Evolutionary conservation across 2,888 invertebrate genomes (phyloP).

Genomic region (Ischnus inquisitorius): DNA sequence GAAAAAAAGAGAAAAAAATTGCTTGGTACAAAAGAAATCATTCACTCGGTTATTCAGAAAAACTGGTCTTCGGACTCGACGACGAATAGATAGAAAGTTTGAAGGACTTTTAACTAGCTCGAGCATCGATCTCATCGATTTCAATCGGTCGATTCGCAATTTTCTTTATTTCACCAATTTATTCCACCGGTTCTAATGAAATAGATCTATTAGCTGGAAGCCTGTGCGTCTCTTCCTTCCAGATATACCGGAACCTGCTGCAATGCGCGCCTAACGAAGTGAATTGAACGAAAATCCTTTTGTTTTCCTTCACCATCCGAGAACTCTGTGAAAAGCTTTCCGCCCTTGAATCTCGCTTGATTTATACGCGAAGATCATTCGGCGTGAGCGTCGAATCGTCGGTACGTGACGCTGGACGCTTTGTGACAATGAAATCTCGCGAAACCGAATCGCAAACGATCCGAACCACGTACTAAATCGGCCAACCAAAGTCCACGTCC

Average conservation of each 20-base stretch:
- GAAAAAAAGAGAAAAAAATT: slow-evolving; percentile 11
- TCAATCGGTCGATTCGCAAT: slow-evolving; percentile 17
- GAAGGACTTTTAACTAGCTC: slow-evolving; percentile 31
- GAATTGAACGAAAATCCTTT: slow-evolving; percentile 32
- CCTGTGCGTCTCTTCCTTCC: slow-evolving; percentile 2
- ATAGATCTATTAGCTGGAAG: background rate
- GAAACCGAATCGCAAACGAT: background rate
- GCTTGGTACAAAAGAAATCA: slow-evolving; percentile 13
- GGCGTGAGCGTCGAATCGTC: background rate
- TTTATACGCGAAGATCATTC: slow-evolving; percentile 12
- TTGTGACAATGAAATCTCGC: background rate
- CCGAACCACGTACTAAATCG: background rate
- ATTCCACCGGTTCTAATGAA: background rate
- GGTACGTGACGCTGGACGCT: background rate
- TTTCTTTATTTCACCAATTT: background rate
- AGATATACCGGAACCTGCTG: slow-evolving; percentile 34
- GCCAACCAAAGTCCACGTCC: background rate
- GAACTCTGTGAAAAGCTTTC: too few relatives aligned
- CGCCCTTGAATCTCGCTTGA: too few relatives aligned
- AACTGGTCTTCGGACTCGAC: background rate
- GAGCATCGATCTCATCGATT: background rate
- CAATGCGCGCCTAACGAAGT: slow-evolving; percentile 43
- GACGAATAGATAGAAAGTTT: slow-evolving; percentile 26
- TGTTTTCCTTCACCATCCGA: background rate
- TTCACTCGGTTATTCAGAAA: background rate